phyloP scores from a whole-genome alignment of 64 coral and sea anemone genomes.

The Pocillopora verrucosa region DNA sequence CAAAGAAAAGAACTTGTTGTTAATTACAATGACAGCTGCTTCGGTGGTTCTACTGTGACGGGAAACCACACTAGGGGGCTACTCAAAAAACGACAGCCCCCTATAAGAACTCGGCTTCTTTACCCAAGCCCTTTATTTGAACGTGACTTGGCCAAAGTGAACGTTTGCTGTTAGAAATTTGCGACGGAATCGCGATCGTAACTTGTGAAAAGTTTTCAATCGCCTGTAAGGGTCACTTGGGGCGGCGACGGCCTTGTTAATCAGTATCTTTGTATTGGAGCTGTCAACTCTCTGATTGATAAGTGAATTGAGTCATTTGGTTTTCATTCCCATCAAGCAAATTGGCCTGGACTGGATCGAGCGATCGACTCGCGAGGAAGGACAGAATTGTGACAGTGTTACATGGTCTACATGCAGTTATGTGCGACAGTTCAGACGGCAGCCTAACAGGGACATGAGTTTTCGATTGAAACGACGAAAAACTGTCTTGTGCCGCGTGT shows the following conservation, averaged over 20 bases:
- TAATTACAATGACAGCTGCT: conserved; percentile 98
- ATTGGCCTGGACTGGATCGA: conserved; percentile 7
- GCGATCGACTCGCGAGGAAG: neutral
- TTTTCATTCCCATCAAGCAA: conserved; percentile 65
- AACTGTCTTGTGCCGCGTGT: conserved; percentile 9
- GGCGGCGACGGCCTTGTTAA: conserved; percentile 94
- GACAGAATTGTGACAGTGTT: neutral
- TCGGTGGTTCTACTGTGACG: conserved; percentile 68
- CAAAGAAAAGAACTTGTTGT: conserved; percentile 73
- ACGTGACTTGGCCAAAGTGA: conserved; percentile 25
- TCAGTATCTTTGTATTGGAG: conserved; percentile 83
- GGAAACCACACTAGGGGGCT: conserved; percentile 73
- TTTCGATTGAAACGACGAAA: conserved; percentile 30
- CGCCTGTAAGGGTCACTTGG: conserved; percentile 58
- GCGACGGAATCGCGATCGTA: neutral
- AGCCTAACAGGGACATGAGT: conserved; percentile 20
- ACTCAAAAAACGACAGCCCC: conserved; percentile 53
- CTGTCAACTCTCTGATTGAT: conserved; percentile 99
- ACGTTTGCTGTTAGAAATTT: neutral
- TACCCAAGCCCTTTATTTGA: conserved; percentile 16
- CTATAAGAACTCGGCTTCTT: conserved; percentile 79
- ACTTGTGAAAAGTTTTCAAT: conserved; percentile 1
- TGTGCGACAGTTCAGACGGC: conserved; percentile 38
- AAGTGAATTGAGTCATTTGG: conserved; percentile 97
- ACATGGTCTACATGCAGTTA: conserved; percentile 37